Base-by-base conservation (phyloP, 2,797 vertebrate genomes). In the Octomys mimax region DNA sequence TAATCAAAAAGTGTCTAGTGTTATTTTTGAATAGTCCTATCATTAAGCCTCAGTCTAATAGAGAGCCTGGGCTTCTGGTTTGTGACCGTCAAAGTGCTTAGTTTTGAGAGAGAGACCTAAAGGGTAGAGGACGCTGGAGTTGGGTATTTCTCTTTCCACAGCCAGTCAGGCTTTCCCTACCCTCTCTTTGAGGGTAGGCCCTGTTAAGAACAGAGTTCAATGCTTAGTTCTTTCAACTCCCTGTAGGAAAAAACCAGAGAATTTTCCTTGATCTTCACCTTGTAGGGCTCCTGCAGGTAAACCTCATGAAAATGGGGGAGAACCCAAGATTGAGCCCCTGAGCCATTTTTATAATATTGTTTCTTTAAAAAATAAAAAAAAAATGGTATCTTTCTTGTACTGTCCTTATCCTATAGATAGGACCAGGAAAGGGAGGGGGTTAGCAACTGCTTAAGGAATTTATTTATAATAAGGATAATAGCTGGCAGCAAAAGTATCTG, bases 321-420 rank as follows among this genome's bases (percentile, higher is more conserved):
- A 19, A 54, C 22, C 31, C 88, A 93, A 59, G 26, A 49, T 28
- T 70, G 62, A 39, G 1, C 13, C 12, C 33, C 16, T 31, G 26
- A n/a, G 14, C 39, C 64, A 7, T 42, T 78, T 94, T 64, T 52
- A 66, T 82, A 49, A 70, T 77, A 54, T 24, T 82, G 22, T 84
- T 94, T 87, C n/a, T 80, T 93, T 73, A 82, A 86, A 86, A 42
- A 89, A 54, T 85, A 88, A 62, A 75, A 87, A 87, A 90, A 68
- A 31, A 88, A 3, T 39, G 39, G 14, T 70, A 46, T 64, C 61
- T 96, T 83, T 80, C 36, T 66, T 87, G 49, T 36, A 83, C 36
- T 39, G 24, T 91, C 91, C 46, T 42, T 16, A n/a, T 42, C n/a
- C 24, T 89, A 49, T 90, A 87, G 28, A 77, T 66, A 71, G 33